Base-by-base conservation (phyloP, 2,113 vertebrate species). In the Cinclus mexicanus region DNA sequence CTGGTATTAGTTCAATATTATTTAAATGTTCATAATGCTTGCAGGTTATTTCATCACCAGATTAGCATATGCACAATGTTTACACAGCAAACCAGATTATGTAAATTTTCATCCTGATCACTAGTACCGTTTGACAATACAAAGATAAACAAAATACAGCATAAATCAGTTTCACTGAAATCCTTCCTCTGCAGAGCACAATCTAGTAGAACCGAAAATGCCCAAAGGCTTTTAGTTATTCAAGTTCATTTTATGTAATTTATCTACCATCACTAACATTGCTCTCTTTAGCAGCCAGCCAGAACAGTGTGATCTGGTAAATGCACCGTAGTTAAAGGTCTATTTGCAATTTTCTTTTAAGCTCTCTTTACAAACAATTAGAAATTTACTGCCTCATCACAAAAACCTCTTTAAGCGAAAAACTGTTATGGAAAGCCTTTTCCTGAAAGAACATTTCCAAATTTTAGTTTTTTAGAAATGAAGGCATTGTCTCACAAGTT, bases 51-150 rank as follows among this genome's bases (percentile, higher is more conserved):
- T 89, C 71, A 89, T 93, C n/a, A 39, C 53, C 53, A 42, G 25
- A 74, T 74, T 59, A 92, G 55, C 35, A 83, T 11, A 78, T n/a
- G 14, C 17, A 59, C 44, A 41, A 9, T 39, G 63, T 75, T 87
- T 87, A 59, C 46, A 83, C 25, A 89, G 63, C 60, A 95, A 96
- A 74, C 22, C 46, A 52, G 72, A 92, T 87, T 76, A 93, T 52
- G 61, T 13, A 46, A 37, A 89, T 93, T 92, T 90, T 94, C 83
- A 94, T 96, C 94, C 82, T 76, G 35, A 84, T 52, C 49, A 68
- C 69, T 85, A 85, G 65, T n/a, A 60, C 49, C 64, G 29, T 41
- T 60, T 82, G 50, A 67, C 52, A 82, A 59, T 56, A 80, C 80
- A 39, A 74, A 87, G 47, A 84, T 25, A 92, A 95, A 83, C 44